These are phyloP conservation scores for Coreoperca whiteheadi DNA, from an alignment of 2,113 vertebrate genomes.

Conservation along the genomic window DNA sequence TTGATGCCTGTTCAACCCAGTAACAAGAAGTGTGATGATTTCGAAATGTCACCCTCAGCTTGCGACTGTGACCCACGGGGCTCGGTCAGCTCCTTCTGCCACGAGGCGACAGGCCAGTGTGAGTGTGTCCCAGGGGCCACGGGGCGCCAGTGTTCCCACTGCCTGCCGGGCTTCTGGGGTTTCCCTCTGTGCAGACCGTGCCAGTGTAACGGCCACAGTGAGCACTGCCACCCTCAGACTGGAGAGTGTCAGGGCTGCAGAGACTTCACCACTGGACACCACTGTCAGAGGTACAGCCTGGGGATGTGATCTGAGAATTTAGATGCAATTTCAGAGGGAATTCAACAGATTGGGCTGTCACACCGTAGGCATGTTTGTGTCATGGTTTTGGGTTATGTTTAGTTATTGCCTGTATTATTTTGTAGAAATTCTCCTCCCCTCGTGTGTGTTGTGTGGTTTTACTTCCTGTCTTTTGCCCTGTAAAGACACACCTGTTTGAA, in stretches of 20 bases:
- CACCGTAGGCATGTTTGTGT: too few species aligned
- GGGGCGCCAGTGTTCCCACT: constrained; percentile 90
- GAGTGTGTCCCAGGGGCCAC: constrained; percentile 88
- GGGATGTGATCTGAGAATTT: background rate
- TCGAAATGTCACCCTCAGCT: constrained; percentile 72
- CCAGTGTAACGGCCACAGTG: constrained; percentile 92
- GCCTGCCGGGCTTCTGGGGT: constrained; percentile 92
- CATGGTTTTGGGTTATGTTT: too few species aligned
- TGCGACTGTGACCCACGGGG: constrained; percentile 90
- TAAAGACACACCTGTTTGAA: too few species aligned
- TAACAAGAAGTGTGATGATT: background rate
- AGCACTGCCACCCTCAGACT: constrained; percentile 87
- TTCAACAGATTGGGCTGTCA: too few species aligned
- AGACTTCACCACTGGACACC: constrained; percentile 89
- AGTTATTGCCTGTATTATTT: too few species aligned
- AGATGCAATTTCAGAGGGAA: background rate
- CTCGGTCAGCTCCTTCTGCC: constrained; percentile 88
- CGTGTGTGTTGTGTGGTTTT: too few species aligned
- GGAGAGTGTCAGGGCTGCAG: constrained; percentile 92
- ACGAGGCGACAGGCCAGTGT: constrained; percentile 90
- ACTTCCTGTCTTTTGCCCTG: too few species aligned
- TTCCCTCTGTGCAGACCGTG: constrained; percentile 93
- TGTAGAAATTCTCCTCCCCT: too few species aligned
- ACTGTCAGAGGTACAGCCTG: constrained; percentile 89
- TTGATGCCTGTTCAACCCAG: background rate